Base-by-base conservation (phyloP, 2,888 invertebrate genomes). In the Brachycybe producta region DNA sequence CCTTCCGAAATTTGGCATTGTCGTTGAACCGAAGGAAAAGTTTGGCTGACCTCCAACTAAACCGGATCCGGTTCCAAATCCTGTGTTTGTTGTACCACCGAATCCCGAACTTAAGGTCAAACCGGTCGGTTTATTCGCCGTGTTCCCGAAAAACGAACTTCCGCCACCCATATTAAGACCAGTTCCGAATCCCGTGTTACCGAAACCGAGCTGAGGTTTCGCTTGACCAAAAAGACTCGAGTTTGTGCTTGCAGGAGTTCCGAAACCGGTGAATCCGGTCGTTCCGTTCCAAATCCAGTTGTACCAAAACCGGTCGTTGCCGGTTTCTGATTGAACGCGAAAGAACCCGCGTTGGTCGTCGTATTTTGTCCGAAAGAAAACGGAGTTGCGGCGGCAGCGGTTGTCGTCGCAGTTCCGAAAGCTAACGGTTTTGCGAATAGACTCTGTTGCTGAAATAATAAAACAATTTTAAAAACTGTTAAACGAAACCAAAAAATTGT, bases 251-350 rank as follows among this genome's bases (percentile, higher is more conserved):
- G 58, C 53, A 17, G 57, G 38, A 8, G 52, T 13, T 53, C 39
- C 58, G 55, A 21, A 56, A 41, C 41, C 60, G 13, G 44, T 40
- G 35, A 43, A 39, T 7, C 38, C n/a, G 57, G 57, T 0, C 72
- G 68, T 51, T 72, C 73, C 32, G 64, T 62, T 19, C 73, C 74
- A 62, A 75, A 75, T 0, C 65, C 55, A 36, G 62, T 57, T 58
- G 56, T 62, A 57, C 62, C 61, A 57, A 63, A 59, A 5, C 61
- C 56, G 7, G 58, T 52, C 11, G 55, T 55, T 1, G 57, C 39
- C 5, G 51, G 53, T 38, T 50, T 54, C 11, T 53, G 21, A 23
- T 42, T 49, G 34, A 42, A 49, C 49, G 34, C 17, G 32, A 49
- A 47, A 4, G 49, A 42, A 27, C 28, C 26, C 51, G 54, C 17